These are phyloP conservation scores for Neodiprion lecontei DNA, from an alignment of 1,140 invertebrate genomes.

Conservation along the genomic window DNA sequence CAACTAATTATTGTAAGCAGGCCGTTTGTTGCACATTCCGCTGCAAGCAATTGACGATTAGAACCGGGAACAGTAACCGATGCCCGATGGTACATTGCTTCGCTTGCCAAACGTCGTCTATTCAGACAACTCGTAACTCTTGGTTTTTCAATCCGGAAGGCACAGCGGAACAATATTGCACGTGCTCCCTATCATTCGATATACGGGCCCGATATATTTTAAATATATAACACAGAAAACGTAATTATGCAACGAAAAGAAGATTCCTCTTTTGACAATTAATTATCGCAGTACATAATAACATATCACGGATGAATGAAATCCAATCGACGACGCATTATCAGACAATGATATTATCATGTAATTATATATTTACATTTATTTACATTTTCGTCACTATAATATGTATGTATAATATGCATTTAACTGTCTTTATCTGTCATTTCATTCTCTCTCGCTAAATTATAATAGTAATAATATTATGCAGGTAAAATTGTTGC, in stretches of 20 bases:
- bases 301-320: background rate
- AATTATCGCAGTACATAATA: background rate
- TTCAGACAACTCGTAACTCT: no score
- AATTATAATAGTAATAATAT: background rate
- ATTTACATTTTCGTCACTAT: background rate
- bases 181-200: constrained; percentile 14
- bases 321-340: background rate
- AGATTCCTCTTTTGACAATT: constrained; percentile 1
- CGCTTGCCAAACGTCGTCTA: background rate
- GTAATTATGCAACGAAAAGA: constrained; percentile 10
- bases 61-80: background rate
- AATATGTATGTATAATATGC: no score
- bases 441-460: constrained; percentile 7
- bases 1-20: background rate
- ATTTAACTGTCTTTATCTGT: background rate
- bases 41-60: background rate
- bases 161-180: constrained; percentile 12
- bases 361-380: background rate
- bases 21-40: background rate
- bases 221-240: constrained; percentile 19
- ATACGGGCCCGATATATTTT: constrained; percentile 5
- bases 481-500: no score
- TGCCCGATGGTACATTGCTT: background rate
- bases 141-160: background rate
- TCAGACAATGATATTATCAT: background rate